These are phyloP conservation scores for Tinamus major DNA, from an alignment of 2,797 vertebrate species.

Conservation along the genomic window DNA sequence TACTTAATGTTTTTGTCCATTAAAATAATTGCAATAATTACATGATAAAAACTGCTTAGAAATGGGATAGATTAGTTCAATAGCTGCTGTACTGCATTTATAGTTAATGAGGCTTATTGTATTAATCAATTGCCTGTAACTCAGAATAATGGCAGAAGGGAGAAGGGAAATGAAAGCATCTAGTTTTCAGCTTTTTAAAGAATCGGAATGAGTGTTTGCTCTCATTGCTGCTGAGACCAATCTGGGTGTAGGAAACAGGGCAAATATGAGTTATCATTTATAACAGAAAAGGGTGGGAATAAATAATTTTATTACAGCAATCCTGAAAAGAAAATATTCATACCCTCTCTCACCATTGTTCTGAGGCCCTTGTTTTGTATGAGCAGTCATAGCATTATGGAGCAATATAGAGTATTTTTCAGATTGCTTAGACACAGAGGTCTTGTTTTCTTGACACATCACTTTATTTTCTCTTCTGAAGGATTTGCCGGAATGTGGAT, in stretches of 20 bases:
- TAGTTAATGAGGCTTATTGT: constrained; percentile 50
- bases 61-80: constrained; percentile 68
- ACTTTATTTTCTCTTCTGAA: background rate
- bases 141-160: background rate
- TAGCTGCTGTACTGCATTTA: constrained; percentile 31
- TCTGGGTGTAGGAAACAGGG: background rate
- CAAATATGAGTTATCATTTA: background rate
- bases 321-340: background rate
- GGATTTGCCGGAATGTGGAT: background rate
- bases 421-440: background rate
- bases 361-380: background rate
- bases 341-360: background rate
- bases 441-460: background rate
- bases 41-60: constrained; percentile 49
- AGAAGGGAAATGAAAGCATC: background rate
- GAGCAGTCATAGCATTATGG: background rate
- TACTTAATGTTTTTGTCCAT: constrained; percentile 17
- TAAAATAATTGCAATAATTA: constrained; percentile 65
- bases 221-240: background rate
- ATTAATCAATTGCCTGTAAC: constrained; percentile 14
- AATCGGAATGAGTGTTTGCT: background rate
- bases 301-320: background rate
- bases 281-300: background rate
- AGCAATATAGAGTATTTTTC: background rate
- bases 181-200: background rate